phyloP scores from a whole-genome alignment of 2,797 vertebrate genomes.

The Pangasius krempfi region DNA sequence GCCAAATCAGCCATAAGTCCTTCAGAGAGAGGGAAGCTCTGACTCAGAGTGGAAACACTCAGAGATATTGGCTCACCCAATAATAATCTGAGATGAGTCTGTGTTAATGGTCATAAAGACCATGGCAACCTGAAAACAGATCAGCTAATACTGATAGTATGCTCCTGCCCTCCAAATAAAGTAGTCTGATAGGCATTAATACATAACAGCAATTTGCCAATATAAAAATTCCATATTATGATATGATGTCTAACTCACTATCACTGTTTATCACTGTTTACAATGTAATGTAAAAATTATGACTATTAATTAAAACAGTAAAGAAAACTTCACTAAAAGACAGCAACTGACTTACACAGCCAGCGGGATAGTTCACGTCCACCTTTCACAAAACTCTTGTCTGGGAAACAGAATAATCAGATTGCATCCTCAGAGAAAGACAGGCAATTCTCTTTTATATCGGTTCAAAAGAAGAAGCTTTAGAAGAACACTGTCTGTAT shows the following conservation, averaged over 20 bases:
- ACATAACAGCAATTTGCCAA: background rate
- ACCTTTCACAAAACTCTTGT: background rate
- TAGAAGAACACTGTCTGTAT: background rate
- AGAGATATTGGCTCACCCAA: background rate
- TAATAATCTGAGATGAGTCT: background rate
- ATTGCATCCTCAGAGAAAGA: background rate
- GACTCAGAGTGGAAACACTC: background rate
- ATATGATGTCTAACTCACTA: background rate
- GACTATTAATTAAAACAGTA: background rate
- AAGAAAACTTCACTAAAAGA: background rate
- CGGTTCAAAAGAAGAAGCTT: background rate
- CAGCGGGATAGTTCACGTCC: background rate
- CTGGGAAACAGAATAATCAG: background rate
- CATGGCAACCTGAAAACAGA: slow-evolving; percentile 14
- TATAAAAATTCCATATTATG: background rate
- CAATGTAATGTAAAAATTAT: background rate
- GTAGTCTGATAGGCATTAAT: background rate
- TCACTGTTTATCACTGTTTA: background rate
- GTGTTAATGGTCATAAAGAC: background rate
- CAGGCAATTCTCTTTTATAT: too few species aligned
- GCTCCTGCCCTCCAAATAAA: background rate
- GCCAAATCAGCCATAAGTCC: background rate
- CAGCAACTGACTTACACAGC: background rate
- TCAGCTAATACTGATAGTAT: background rate
- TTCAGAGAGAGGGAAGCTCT: background rate